Percentiles rank a stretch among this genome's conserved stretches.
Evolutionary conservation across 2,797 vertebrate genomes (phyloP).

Genomic region (Poecilia velifera): DNA sequence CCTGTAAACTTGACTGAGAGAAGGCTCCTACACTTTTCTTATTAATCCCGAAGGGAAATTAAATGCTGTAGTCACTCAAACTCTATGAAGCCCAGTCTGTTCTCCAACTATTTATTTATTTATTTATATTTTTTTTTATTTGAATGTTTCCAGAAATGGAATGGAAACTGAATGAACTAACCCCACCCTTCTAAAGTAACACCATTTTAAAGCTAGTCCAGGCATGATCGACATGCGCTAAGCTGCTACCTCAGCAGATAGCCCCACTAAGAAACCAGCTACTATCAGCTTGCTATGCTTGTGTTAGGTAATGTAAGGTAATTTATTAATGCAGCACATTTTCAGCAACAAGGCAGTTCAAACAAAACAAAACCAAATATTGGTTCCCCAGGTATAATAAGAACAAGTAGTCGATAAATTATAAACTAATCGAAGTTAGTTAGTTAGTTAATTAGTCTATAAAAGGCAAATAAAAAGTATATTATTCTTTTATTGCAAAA

Average conservation of each 20-base stretch:
- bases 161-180: neutral
- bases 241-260: neutral
- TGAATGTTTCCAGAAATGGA: neutral
- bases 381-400: too few species aligned
- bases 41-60: neutral
- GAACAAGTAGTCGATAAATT: too few species aligned
- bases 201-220: neutral
- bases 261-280: neutral
- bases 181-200: neutral
- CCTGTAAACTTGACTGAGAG: neutral
- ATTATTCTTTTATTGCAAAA: neutral
- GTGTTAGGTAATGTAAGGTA: neutral
- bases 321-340: too few species aligned
- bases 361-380: too few species aligned
- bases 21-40: neutral
- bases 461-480: neutral
- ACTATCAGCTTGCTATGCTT: neutral
- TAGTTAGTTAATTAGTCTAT: neutral
- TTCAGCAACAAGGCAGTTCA: too few species aligned
- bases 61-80: neutral
- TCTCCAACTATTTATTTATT: neutral
- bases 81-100: neutral
- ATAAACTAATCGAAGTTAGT: too few species aligned
- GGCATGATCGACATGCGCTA: neutral
- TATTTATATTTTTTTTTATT: neutral